Conservation (phyloP, 2,888 invertebrate species). For the Calliopum simillimum region DNA sequence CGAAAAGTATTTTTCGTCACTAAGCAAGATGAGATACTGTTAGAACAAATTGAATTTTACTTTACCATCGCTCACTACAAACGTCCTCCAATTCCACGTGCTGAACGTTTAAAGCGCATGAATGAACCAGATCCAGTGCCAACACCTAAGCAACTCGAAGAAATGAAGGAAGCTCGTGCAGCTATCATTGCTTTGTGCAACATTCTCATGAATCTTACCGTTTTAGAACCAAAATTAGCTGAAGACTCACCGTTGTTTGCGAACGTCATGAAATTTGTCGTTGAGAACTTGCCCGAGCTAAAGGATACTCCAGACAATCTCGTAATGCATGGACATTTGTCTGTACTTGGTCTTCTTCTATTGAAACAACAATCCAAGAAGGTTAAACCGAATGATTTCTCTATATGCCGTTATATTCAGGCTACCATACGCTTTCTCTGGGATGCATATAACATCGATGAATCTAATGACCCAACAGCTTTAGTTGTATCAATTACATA, state of each 20-base stretch:
- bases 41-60: slow-evolving; percentile 84
- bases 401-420: slow-evolving; percentile 89
- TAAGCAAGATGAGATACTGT: slow-evolving; percentile 83
- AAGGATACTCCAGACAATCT: slow-evolving; percentile 87
- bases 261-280: slow-evolving; percentile 85
- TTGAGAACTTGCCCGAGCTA: slow-evolving; percentile 85
- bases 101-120: slow-evolving; percentile 80
- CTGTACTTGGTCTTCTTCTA: slow-evolving; percentile 83
- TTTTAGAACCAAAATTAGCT: slow-evolving; percentile 85
- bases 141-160: slow-evolving; percentile 79
- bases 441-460: slow-evolving; percentile 93
- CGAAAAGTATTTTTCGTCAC: slow-evolving; percentile 81
- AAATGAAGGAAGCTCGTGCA: slow-evolving; percentile 85
- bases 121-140: slow-evolving; percentile 82
- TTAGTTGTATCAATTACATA: slow-evolving; percentile 87
- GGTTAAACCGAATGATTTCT: slow-evolving; percentile 88
- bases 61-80: slow-evolving; percentile 90
- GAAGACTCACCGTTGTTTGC: slow-evolving; percentile 83
- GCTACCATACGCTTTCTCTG: slow-evolving; percentile 90
- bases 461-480: slow-evolving; percentile 84
- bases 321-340: slow-evolving; percentile 85
- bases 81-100: slow-evolving; percentile 82
- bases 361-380: slow-evolving; percentile 86
- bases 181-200: slow-evolving; percentile 92
- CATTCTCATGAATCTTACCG: slow-evolving; percentile 92